These are phyloP conservation scores for Drosophila triauraria DNA, from an alignment of 1,140 invertebrate genomes.

Conservation along the genomic window DNA sequence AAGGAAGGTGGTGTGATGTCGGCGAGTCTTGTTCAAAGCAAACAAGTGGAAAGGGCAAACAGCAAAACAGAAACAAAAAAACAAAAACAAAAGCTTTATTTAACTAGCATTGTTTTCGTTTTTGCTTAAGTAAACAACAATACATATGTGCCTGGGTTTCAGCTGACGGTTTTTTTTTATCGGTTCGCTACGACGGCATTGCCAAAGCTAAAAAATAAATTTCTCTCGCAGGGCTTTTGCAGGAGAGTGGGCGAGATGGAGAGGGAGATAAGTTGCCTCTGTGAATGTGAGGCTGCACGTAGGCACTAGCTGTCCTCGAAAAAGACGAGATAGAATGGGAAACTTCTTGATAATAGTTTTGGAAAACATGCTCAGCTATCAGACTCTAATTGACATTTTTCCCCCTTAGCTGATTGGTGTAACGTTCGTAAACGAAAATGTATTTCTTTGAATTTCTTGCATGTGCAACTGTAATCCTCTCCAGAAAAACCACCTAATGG, in stretches of 20 bases:
- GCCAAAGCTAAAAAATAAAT: conserved; percentile 63
- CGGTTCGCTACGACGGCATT: conserved; percentile 46
- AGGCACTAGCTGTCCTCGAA: conserved; percentile 41
- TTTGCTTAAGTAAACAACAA: conserved; percentile 52
- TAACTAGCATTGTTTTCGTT: conserved; percentile 54
- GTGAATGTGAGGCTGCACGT: conserved; percentile 45
- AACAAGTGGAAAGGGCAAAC: conserved; percentile 67
- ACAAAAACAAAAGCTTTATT: conserved; percentile 30
- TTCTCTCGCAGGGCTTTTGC: conserved; percentile 35
- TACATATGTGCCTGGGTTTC: conserved; percentile 26
- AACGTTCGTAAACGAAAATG: not conserved
- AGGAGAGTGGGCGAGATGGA: conserved; percentile 13
- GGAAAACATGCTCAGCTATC: conserved; percentile 33
- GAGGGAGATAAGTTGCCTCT: conserved; percentile 7
- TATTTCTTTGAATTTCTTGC: not conserved
- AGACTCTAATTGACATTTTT: conserved; percentile 23
- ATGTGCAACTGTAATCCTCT: conserved; percentile 29
- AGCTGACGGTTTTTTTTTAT: conserved; percentile 47
- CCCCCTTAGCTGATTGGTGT: conserved; percentile 27
- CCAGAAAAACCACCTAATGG: conserved; percentile 34
- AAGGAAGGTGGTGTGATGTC: conserved; percentile 70
- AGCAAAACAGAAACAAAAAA: conserved; percentile 48
- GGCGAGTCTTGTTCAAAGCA: conserved; percentile 67
- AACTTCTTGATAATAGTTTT: conserved; percentile 23
- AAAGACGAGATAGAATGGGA: conserved; percentile 27